phyloP scores from a whole-genome alignment of 1,140 invertebrate species.

The Heliconius nattereri region DNA sequence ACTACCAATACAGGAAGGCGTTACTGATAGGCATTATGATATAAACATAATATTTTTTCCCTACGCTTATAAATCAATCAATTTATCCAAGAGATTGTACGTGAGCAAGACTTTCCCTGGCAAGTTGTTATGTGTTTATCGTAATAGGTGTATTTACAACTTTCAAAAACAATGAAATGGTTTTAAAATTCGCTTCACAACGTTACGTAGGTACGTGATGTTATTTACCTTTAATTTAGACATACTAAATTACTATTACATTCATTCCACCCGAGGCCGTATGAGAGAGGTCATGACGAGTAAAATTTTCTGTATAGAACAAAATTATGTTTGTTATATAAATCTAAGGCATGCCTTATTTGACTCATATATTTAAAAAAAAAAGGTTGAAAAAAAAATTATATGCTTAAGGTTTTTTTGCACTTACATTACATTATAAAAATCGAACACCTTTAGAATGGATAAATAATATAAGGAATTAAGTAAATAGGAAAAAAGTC shows the following conservation, averaged over 20 bases:
- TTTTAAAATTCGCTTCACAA: not conserved
- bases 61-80: not conserved
- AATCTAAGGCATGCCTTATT: too few species aligned
- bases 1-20: not conserved
- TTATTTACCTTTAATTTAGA: not conserved
- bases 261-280: not conserved
- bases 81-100: not conserved
- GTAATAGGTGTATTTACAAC: not conserved
- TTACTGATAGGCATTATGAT: not conserved
- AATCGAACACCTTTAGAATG: too few species aligned
- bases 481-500: too few species aligned
- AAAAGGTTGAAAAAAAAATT: too few species aligned
- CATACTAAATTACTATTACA: not conserved
- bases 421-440: too few species aligned
- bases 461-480: too few species aligned
- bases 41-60: not conserved
- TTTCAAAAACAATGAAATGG: not conserved
- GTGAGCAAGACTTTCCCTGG: not conserved
- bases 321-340: too few species aligned
- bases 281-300: too few species aligned
- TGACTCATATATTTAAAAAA: too few species aligned
- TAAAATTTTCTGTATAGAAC: too few species aligned
- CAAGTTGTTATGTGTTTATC: not conserved
- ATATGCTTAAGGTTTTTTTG: too few species aligned
- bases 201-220: not conserved